Conservation (phyloP, 2,113 vertebrate species). For the Pogonocichla stellata region DNA sequence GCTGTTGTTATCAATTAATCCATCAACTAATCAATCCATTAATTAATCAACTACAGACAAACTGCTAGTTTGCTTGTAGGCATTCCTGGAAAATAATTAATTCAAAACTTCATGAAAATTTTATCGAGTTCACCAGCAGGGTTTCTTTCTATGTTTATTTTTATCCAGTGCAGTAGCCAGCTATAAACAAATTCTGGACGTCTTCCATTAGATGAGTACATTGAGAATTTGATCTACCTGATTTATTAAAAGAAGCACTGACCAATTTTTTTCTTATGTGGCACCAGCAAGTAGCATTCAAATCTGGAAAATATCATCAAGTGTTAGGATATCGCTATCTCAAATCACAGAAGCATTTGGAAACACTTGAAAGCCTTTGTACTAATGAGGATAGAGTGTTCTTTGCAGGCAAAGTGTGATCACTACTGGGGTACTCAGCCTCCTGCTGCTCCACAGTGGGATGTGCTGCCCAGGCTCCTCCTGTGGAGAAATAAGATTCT, state of each 20-base stretch:
- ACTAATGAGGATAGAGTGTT: not conserved
- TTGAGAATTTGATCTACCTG: not conserved
- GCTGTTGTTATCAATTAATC: not conserved
- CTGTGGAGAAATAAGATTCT: not conserved
- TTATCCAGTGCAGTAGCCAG: not conserved
- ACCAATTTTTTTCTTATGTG: not conserved
- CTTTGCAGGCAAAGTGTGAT: not conserved
- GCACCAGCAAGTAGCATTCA: not conserved
- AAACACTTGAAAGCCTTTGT: not conserved
- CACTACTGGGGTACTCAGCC: not conserved
- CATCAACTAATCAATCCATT: not conserved
- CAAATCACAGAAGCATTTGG: not conserved
- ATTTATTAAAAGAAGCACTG: not conserved
- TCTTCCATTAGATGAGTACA: not conserved
- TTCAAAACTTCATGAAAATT: not conserved
- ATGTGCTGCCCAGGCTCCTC: not conserved
- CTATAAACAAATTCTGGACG: not conserved
- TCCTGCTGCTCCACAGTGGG: not conserved
- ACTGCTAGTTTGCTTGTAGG: not conserved
- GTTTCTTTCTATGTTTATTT: not conserved
- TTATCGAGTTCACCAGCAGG: not conserved
- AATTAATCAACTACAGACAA: not conserved
- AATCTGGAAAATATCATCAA: not conserved
- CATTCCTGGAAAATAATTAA: not conserved
- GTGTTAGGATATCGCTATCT: not conserved